Percentiles rank a stretch among this genome's conserved stretches.
These are phyloP conservation scores for Zaprionus lineosus DNA, from an alignment of 2,888 invertebrate species.

Conservation along the genomic window DNA sequence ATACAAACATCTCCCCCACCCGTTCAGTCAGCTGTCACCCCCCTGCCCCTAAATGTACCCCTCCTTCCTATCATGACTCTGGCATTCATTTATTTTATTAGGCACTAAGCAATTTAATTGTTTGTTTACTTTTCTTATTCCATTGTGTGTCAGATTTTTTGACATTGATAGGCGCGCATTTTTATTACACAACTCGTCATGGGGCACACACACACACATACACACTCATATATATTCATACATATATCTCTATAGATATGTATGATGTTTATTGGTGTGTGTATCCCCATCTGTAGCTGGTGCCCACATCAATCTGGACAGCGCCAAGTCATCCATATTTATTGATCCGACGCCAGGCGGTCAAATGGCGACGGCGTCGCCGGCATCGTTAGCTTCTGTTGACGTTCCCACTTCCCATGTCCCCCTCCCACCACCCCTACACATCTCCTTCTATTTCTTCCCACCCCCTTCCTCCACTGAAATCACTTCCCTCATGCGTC, in stretches of 20 bases:
- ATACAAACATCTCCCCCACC: too few relatives aligned
- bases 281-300: slow-evolving; percentile 27
- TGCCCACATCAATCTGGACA: slow-evolving; percentile 66
- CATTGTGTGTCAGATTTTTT: slow-evolving; percentile 74
- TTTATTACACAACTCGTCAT: slow-evolving; percentile 64
- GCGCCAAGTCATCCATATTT: slow-evolving; percentile 74
- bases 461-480: not conserved
- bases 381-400: slow-evolving; percentile 57
- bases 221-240: not conserved
- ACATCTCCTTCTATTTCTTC: not conserved
- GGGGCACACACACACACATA: slow-evolving; percentile 1
- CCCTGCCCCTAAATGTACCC: too few relatives aligned
- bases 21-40: too few relatives aligned
- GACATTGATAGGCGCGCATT: slow-evolving; percentile 76
- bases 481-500: not conserved
- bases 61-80: too few relatives aligned
- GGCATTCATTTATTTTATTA: slow-evolving; percentile 73
- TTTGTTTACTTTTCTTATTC: slow-evolving; percentile 73
- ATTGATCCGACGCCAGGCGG: slow-evolving; percentile 66
- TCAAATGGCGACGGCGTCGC: slow-evolving; percentile 56
- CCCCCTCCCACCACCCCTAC: not conserved
- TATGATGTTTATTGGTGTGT: slow-evolving; percentile 8
- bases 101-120: slow-evolving; percentile 75
- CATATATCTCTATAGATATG: not conserved
- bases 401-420: not conserved